Conservation (phyloP, 2,888 invertebrate species). For the Leptinotarsa juncta region DNA sequence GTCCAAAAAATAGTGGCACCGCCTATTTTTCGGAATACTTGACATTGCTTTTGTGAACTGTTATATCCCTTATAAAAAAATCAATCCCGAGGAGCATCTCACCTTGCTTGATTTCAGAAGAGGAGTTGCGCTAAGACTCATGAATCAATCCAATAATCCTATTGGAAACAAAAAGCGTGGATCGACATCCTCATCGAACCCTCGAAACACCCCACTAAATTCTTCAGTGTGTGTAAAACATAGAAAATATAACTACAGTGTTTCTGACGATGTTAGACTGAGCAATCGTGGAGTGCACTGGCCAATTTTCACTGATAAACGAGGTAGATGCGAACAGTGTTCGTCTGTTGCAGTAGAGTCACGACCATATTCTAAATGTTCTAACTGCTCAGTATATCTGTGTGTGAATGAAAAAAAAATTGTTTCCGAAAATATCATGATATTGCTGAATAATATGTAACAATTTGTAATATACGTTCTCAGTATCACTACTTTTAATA, state of each 20-base stretch:
- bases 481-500: neutral
- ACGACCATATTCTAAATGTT: conserved; percentile 31
- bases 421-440: conserved; percentile 25
- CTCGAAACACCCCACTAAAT: conserved; percentile 28
- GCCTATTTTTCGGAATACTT: conserved; percentile 34
- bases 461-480: conserved; percentile 23
- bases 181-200: conserved; percentile 24
- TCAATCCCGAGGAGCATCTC: conserved; percentile 30
- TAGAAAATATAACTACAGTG: conserved; percentile 33
- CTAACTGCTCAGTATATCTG: conserved; percentile 24
- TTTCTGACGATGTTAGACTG: conserved; percentile 30
- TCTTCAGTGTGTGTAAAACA: conserved; percentile 24
- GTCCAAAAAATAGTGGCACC: conserved; percentile 24
- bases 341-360: conserved; percentile 32
- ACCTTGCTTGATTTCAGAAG: conserved; percentile 36
- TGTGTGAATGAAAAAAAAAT: conserved; percentile 30
- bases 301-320: conserved; percentile 28
- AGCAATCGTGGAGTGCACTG: conserved; percentile 27
- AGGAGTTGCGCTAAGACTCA: conserved; percentile 33
- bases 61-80: conserved; percentile 35
- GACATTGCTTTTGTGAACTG: conserved; percentile 37
- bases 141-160: conserved; percentile 32
- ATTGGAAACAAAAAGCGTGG: conserved; percentile 27
- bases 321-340: conserved; percentile 32
- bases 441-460: conserved; percentile 28